phyloP scores from a whole-genome alignment of 2,797 vertebrate species.

The Oreortyx pictus region DNA sequence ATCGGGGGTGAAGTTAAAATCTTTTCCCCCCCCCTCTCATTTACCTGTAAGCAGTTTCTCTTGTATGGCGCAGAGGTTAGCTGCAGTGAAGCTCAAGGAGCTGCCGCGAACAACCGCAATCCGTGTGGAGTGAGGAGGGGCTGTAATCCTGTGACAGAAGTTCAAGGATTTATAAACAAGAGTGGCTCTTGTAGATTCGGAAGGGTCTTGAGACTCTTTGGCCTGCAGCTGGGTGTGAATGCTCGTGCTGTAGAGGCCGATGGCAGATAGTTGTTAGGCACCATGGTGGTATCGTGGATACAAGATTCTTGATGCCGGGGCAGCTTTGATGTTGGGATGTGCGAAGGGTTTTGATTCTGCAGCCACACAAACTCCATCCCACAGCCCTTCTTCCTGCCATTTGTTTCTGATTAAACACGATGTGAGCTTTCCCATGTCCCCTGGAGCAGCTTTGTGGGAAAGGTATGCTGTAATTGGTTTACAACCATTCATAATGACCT shows the following conservation, averaged over 20 bases:
- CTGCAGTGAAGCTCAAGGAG: not conserved
- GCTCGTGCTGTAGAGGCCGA: not conserved
- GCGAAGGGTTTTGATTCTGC: not conserved
- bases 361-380: not conserved
- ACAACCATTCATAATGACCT: constrained; percentile 59
- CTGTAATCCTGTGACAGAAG: constrained; percentile 28
- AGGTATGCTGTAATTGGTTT: constrained; percentile 64
- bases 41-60: not conserved
- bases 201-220: constrained; percentile 37
- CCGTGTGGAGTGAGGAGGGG: constrained; percentile 29
- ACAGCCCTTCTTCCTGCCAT: not conserved
- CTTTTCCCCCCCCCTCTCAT: not conserved
- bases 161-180: constrained; percentile 49
- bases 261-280: constrained; percentile 44
- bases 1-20: not conserved
- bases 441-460: constrained; percentile 61
- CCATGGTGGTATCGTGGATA: constrained; percentile 21
- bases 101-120: not conserved
- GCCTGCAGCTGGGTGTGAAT: constrained; percentile 32
- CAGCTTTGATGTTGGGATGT: constrained; percentile 25
- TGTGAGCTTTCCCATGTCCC: not conserved
- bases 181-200: constrained; percentile 12
- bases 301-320: not conserved
- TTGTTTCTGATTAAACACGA: constrained; percentile 33
- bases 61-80: not conserved